Evolutionary conservation across 2,888 invertebrate genomes (phyloP).

Genomic region (Slavum lentiscoides): DNA sequence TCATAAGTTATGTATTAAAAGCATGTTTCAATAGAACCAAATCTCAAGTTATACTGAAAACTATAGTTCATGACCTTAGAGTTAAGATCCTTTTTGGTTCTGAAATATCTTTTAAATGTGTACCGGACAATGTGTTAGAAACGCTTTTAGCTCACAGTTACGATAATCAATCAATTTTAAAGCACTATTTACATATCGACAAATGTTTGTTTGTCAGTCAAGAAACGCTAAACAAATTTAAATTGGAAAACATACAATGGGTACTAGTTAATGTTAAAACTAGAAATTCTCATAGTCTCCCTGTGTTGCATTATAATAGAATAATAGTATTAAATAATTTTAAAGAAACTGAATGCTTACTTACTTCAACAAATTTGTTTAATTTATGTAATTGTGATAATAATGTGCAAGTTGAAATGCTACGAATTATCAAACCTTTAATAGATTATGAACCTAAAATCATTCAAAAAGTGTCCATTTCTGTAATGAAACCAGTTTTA

Average conservation of each 20-base stretch:
- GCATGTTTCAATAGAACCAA: constrained; percentile 28
- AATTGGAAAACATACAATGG: constrained; percentile 40
- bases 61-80: constrained; percentile 12
- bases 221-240: constrained; percentile 15
- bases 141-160: constrained; percentile 16
- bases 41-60: not conserved
- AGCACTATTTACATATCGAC: constrained; percentile 27
- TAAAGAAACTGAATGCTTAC: constrained; percentile 2
- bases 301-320: constrained; percentile 29
- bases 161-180: constrained; percentile 13
- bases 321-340: constrained; percentile 20
- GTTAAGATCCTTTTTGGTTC: constrained; percentile 20
- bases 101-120: constrained; percentile 32
- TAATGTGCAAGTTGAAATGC: not conserved
- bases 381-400: constrained; percentile 19
- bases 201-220: constrained; percentile 41
- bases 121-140: constrained; percentile 38
- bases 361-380: constrained; percentile 41
- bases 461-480: constrained; percentile 27
- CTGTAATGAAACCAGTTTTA: constrained; percentile 21
- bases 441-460: constrained; percentile 26
- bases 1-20: constrained; percentile 31
- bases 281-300: not conserved
- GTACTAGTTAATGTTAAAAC: constrained; percentile 21
- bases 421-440: constrained; percentile 37